These are phyloP conservation scores for Drosophila maculinotata DNA, from an alignment of 2,888 invertebrate genomes.

Conservation along the genomic window DNA sequence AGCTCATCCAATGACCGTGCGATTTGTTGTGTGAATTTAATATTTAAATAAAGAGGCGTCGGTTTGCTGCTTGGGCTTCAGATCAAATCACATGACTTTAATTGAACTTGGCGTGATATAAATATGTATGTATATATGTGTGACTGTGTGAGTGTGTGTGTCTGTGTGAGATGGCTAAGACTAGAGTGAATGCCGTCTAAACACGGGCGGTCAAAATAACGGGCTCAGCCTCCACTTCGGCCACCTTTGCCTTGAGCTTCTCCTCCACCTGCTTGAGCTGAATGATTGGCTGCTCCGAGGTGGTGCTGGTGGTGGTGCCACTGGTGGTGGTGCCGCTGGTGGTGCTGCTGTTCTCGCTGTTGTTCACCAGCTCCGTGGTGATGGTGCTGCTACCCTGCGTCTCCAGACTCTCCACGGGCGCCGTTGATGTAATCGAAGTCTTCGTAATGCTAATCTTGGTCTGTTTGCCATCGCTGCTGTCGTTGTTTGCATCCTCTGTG, in stretches of 20 bases:
- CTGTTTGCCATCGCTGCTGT: slow-evolving; percentile 63
- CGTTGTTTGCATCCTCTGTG: slow-evolving; percentile 62
- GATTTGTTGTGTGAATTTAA: slow-evolving; percentile 65
- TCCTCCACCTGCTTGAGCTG: slow-evolving; percentile 80
- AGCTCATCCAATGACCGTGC: slow-evolving; percentile 4
- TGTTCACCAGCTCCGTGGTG: slow-evolving; percentile 27
- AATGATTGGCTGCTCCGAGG: slow-evolving; percentile 65
- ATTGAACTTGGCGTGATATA: slow-evolving; percentile 70
- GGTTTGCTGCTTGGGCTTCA: slow-evolving; percentile 32
- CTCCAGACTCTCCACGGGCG: slow-evolving; percentile 57
- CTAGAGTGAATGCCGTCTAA: slow-evolving; percentile 57
- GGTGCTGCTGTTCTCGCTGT: slow-evolving; percentile 57
- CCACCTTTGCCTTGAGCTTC: slow-evolving; percentile 83
- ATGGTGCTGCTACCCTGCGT: slow-evolving; percentile 32
- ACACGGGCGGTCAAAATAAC: slow-evolving; percentile 83
- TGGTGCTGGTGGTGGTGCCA: slow-evolving; percentile 46
- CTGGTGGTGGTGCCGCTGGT: slow-evolving; percentile 17
- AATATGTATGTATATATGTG: slow-evolving; percentile 53
- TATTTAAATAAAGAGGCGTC: slow-evolving; percentile 63
- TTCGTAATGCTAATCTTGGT: slow-evolving; percentile 76
- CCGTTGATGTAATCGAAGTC: slow-evolving; percentile 69
- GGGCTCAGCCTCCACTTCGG: slow-evolving; percentile 85
- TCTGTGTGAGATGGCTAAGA: slow-evolving; percentile 34
- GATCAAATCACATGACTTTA: slow-evolving; percentile 74
- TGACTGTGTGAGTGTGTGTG: slow-evolving; percentile 14